Evolutionary conservation across 2,113 vertebrate genomes (phyloP).

Genomic region (Pontoporia blainvillei): DNA sequence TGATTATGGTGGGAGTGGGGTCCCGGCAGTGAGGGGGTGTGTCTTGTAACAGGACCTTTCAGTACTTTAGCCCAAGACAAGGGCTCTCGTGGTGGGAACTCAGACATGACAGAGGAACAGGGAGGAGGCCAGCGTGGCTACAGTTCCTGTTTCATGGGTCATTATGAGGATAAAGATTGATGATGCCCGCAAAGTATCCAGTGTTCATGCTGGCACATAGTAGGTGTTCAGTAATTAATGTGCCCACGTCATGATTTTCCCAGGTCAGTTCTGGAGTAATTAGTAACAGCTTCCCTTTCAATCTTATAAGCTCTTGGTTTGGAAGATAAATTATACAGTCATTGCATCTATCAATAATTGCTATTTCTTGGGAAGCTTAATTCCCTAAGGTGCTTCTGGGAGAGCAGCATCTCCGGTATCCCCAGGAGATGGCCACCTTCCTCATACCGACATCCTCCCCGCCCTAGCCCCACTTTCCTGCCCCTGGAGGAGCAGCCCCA

Average conservation of each 20-base stretch:
- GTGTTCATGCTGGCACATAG: background rate
- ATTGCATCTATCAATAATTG: background rate
- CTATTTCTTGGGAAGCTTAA: background rate
- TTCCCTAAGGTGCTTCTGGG: background rate
- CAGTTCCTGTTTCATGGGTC: background rate
- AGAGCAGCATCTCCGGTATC: background rate
- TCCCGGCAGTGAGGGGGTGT: background rate
- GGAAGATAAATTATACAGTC: background rate
- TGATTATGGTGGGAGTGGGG: background rate
- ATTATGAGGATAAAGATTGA: background rate
- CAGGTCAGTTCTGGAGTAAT: background rate
- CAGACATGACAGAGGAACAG: background rate
- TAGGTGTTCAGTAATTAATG: background rate
- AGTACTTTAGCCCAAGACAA: background rate
- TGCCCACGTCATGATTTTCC: background rate
- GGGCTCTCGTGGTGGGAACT: background rate
- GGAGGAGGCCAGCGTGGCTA: background rate
- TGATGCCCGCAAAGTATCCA: background rate
- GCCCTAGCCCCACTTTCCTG: background rate
- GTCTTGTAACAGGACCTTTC: background rate
- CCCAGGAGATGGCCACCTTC: background rate
- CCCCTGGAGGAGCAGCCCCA: background rate
- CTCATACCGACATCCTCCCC: rapidly evolving
- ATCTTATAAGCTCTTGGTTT: background rate
- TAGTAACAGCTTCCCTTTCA: background rate